Conservation (phyloP, 2,113 vertebrate genomes). For the Tetraodon nigroviridis region DNA sequence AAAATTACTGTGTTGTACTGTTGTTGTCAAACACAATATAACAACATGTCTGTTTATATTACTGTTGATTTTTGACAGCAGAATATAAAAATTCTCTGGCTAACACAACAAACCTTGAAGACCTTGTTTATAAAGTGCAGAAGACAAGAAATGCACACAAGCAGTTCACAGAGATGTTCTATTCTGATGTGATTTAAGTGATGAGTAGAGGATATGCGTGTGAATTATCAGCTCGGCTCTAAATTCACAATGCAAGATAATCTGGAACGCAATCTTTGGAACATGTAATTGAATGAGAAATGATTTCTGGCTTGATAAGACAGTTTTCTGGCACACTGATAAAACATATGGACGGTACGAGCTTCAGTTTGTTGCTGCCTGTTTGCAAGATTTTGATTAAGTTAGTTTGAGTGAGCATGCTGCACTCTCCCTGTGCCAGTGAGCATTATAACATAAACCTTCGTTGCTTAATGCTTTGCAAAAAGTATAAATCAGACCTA, state of each 20-base stretch:
- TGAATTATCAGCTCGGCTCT: slow-evolving; percentile 51
- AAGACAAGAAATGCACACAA: slow-evolving; percentile 19
- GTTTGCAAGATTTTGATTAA: slow-evolving; percentile 56
- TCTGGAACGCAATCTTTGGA: slow-evolving; percentile 69
- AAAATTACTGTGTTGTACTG: slow-evolving; percentile 9
- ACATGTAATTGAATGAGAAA: slow-evolving; percentile 75
- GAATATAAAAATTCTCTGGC: too few species aligned
- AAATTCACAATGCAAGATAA: slow-evolving; percentile 55
- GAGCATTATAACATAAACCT: slow-evolving; percentile 67
- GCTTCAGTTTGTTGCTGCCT: slow-evolving; percentile 46
- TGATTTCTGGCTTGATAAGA: slow-evolving; percentile 57
- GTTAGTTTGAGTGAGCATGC: slow-evolving; percentile 40
- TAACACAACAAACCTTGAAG: too few species aligned
- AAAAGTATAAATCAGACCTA: slow-evolving; percentile 58
- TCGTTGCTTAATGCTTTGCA: slow-evolving; percentile 55
- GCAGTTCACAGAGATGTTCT: slow-evolving; percentile 32
- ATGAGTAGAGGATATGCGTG: slow-evolving; percentile 52
- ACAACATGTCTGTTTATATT: too few species aligned
- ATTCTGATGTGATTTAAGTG: slow-evolving; percentile 50
- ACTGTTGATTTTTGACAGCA: too few species aligned
- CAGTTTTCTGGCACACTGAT: slow-evolving; percentile 63
- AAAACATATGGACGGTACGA: slow-evolving; percentile 49
- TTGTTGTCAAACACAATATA: too few species aligned
- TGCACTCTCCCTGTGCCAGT: slow-evolving; percentile 35
- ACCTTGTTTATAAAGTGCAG: slow-evolving; percentile 1